Conservation (phyloP, 1,140 invertebrate species). For the Eumaeus atala region DNA sequence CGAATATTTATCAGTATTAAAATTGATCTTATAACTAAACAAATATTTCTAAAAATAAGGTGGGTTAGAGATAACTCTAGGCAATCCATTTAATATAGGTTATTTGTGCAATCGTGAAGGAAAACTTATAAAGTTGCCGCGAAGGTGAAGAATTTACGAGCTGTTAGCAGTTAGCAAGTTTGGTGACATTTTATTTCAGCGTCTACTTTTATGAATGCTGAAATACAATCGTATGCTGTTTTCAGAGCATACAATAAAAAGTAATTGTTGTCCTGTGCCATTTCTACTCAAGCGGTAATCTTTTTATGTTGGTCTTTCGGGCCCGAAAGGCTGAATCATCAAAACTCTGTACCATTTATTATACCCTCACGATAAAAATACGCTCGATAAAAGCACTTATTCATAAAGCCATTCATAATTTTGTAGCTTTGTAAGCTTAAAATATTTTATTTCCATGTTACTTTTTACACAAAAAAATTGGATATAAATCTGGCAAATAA, state of each 20-base stretch:
- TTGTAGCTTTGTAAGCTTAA: not conserved
- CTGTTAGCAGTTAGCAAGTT: constrained; percentile 7
- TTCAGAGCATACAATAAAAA: not conserved
- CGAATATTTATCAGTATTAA: too few species aligned
- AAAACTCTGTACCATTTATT: constrained; percentile 2
- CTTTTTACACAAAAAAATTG: too few species aligned
- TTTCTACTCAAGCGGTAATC: constrained; percentile 7
- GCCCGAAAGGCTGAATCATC: constrained; percentile 5
- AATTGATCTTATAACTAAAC: too few species aligned
- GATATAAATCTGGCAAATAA: too few species aligned
- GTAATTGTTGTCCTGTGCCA: constrained; percentile 1
- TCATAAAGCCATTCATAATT: constrained; percentile 7
- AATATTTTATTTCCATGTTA: too few species aligned
- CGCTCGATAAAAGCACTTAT: not conserved
- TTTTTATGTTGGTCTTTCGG: constrained; percentile 2
- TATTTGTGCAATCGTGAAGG: constrained; percentile 7
- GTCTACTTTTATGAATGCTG: not conserved
- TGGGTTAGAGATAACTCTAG: too few species aligned
- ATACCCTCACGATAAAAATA: constrained; percentile 1
- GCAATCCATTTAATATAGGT: too few species aligned
- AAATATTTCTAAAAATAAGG: too few species aligned
- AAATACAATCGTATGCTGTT: not conserved
- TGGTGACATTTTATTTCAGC: constrained; percentile 3
- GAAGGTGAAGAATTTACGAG: constrained; percentile 2
- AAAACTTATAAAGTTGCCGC: not conserved